Percentiles rank a stretch among this genome's conserved stretches.
phyloP scores from a whole-genome alignment of 2,888 invertebrate genomes.

The Argyra leucocephala region DNA sequence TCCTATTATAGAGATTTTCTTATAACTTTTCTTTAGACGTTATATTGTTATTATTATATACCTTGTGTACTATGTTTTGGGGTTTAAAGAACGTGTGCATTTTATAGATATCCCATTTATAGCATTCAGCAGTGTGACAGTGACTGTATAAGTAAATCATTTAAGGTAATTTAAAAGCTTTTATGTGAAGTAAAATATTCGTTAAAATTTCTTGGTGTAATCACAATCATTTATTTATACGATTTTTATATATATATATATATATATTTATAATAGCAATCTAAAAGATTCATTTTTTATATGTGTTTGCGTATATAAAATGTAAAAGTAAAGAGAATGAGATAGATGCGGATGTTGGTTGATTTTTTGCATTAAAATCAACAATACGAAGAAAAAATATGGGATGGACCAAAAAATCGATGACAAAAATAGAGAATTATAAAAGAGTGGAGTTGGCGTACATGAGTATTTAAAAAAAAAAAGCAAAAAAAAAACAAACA shows the following conservation, averaged over 20 bases:
- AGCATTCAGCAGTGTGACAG: neutral
- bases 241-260: neutral
- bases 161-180: neutral
- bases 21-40: too few relatives aligned
- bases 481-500: too few relatives aligned
- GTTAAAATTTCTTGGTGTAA: neutral
- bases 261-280: too few relatives aligned
- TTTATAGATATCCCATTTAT: too few relatives aligned
- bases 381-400: neutral
- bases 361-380: neutral
- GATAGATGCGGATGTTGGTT: neutral
- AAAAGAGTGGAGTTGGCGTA: neutral
- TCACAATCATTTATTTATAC: neutral
- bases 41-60: too few relatives aligned
- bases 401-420: slow-evolving; percentile 6
- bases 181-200: neutral
- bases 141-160: slow-evolving; percentile 2
- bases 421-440: neutral
- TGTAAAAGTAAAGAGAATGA: neutral
- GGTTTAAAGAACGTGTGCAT: too few relatives aligned
- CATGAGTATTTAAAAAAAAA: too few relatives aligned
- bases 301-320: too few relatives aligned
- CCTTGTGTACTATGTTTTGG: too few relatives aligned
- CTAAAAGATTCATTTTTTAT: too few relatives aligned
- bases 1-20: too few relatives aligned